phyloP scores from a whole-genome alignment of 2,797 vertebrate species.

The Glossophaga mutica region DNA sequence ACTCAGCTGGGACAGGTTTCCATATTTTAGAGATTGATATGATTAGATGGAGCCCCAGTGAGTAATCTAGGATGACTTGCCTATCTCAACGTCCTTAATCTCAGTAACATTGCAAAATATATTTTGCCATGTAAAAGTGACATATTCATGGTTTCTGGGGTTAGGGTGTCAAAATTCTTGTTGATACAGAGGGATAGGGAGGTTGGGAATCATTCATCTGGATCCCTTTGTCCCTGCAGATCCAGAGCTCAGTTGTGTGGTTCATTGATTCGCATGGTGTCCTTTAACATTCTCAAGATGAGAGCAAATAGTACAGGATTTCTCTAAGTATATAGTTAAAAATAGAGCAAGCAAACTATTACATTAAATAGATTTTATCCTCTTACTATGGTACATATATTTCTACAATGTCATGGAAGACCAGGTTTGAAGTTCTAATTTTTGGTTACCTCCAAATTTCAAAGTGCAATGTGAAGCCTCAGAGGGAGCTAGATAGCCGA shows the following conservation, averaged over 20 bases:
- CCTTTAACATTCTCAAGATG: neutral
- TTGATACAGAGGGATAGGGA: neutral
- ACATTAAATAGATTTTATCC: neutral
- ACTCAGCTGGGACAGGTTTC: neutral
- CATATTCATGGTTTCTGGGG: neutral
- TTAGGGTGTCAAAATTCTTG: too few species aligned
- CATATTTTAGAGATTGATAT: neutral
- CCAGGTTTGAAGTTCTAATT: neutral
- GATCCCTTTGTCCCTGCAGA: neutral
- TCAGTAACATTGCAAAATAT: neutral
- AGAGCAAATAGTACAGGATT: neutral
- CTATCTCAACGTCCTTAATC: neutral
- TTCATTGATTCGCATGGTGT: neutral
- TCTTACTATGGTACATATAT: neutral
- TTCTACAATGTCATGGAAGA: neutral
- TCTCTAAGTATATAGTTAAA: neutral
- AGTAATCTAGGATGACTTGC: neutral
- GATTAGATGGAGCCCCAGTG: neutral
- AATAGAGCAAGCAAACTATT: neutral
- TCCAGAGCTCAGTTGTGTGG: neutral
- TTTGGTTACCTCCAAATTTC: neutral
- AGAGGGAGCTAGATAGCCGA: neutral
- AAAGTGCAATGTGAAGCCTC: too few species aligned
- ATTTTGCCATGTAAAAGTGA: neutral
- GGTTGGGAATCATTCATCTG: neutral